Evolutionary conservation across 2,888 invertebrate species (phyloP).

Genomic region (Lochmaea crataegi): DNA sequence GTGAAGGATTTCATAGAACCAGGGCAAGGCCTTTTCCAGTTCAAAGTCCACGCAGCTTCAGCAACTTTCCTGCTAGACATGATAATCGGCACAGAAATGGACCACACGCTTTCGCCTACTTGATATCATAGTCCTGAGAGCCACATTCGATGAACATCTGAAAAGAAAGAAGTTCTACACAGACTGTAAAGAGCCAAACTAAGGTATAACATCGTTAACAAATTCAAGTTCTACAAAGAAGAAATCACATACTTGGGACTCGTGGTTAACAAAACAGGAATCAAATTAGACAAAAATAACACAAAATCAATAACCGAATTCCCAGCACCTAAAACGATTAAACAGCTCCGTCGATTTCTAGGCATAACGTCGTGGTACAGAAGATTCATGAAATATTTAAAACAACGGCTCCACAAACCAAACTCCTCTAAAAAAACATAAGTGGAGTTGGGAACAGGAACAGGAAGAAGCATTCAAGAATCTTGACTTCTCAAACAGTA

Average conservation of each 20-base stretch:
- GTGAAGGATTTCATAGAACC: background rate
- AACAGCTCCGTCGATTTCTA: slow-evolving; percentile 17
- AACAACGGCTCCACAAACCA: background rate
- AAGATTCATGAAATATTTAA: slow-evolving; percentile 21
- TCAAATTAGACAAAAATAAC: background rate
- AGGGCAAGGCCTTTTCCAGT: background rate
- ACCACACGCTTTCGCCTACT: too few relatives aligned
- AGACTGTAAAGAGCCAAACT: too few relatives aligned
- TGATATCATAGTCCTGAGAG: too few relatives aligned
- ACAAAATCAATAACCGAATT: background rate
- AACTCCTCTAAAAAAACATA: slow-evolving; percentile 1
- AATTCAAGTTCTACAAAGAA: too few relatives aligned
- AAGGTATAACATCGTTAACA: too few relatives aligned
- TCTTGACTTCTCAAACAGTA: background rate
- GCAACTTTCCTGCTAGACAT: background rate
- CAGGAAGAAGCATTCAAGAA: slow-evolving; percentile 15
- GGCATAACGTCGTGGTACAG: slow-evolving; percentile 30
- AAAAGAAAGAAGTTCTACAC: too few relatives aligned
- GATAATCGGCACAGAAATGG: background rate
- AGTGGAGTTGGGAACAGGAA: slow-evolving; percentile 15
- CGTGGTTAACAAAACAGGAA: background rate
- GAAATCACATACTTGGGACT: background rate
- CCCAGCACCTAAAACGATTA: background rate
- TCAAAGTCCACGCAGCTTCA: background rate
- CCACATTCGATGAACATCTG: too few relatives aligned